Percentiles rank a stretch among this genome's conserved stretches.
phyloP scores from a whole-genome alignment of 2,888 invertebrate species.

The Aquatica leii region DNA sequence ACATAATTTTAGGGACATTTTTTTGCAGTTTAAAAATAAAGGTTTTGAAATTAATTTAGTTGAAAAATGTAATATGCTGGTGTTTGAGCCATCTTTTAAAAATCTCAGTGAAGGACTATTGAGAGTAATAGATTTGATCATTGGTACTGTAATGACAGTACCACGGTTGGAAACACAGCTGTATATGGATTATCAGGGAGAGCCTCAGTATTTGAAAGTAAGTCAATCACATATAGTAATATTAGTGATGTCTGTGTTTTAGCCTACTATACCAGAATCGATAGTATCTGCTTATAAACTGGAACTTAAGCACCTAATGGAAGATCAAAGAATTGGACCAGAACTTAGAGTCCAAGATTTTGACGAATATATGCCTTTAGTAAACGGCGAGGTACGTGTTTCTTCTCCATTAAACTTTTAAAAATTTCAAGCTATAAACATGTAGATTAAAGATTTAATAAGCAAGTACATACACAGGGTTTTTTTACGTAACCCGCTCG shows the following conservation, averaged over 20 bases:
- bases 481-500: too few relatives aligned
- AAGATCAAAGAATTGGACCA: conserved; percentile 77
- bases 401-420: too few relatives aligned
- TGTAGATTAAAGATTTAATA: too few relatives aligned
- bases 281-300: conserved; percentile 71
- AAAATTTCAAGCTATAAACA: too few relatives aligned
- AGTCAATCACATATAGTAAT: neutral
- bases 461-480: too few relatives aligned
- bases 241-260: conserved; percentile 46
- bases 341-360: conserved; percentile 79
- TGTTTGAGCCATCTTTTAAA: conserved; percentile 79
- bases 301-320: conserved; percentile 69
- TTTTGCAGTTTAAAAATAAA: conserved; percentile 70
- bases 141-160: conserved; percentile 73
- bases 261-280: conserved; percentile 81
- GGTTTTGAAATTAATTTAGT: conserved; percentile 72
- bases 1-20: conserved; percentile 10
- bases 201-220: conserved; percentile 53
- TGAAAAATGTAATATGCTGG: conserved; percentile 68
- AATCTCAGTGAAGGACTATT: conserved; percentile 76
- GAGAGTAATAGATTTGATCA: conserved; percentile 76
- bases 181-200: conserved; percentile 69
- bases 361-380: conserved; percentile 78
- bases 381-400: conserved; percentile 74
- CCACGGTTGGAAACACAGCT: conserved; percentile 83